These are phyloP conservation scores for Hemiprocne comata DNA, from an alignment of 2,113 vertebrate genomes.

Conservation along the genomic window DNA sequence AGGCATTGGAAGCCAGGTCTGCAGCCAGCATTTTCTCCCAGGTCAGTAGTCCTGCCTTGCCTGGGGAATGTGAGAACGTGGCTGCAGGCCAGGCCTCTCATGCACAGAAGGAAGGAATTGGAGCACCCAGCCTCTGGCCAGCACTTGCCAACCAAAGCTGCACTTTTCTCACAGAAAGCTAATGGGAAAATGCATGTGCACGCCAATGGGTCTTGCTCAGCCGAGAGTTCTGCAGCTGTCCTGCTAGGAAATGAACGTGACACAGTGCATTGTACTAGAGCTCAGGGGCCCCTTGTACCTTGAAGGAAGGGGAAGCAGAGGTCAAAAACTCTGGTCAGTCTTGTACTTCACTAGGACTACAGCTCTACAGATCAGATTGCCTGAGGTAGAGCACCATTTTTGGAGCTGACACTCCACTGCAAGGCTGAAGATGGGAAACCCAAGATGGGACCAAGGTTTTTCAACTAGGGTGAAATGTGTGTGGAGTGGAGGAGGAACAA, in stretches of 20 bases:
- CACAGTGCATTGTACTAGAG: neutral
- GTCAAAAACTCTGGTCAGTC: neutral
- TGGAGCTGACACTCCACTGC: neutral
- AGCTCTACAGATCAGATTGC: neutral
- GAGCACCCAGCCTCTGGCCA: conserved; percentile 14
- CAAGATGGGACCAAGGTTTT: neutral
- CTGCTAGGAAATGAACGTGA: neutral
- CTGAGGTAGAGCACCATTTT: neutral
- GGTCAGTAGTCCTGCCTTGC: neutral
- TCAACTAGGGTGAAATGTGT: neutral
- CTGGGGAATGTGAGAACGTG: conserved; percentile 14
- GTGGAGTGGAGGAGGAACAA: neutral
- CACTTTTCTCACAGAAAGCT: conserved; percentile 9
- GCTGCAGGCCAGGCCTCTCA: neutral
- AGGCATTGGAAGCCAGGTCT: neutral
- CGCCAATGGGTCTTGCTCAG: neutral
- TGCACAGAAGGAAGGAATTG: neutral
- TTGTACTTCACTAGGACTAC: neutral
- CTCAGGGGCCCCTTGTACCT: neutral
- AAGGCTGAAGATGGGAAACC: neutral
- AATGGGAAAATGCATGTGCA: neutral
- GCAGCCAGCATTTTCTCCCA: neutral
- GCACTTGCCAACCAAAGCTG: conserved; percentile 14
- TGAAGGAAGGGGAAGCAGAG: neutral
- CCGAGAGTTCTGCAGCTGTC: neutral